Percentiles rank a stretch among this genome's conserved stretches.
Evolutionary conservation across 2,888 invertebrate genomes (phyloP).

Genomic region (Campopleginae sp.): DNA sequence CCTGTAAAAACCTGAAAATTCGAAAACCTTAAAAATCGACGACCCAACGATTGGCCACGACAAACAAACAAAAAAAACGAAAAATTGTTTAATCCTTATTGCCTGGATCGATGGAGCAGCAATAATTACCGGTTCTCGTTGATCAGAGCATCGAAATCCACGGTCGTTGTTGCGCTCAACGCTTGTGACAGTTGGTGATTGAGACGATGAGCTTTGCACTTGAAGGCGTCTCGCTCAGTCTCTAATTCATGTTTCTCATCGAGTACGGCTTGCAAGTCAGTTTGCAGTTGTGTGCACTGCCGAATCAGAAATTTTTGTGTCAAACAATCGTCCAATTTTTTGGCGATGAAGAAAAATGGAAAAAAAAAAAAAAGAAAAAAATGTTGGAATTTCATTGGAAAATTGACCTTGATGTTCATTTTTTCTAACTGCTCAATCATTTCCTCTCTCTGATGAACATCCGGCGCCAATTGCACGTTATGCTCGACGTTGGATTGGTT

Average conservation of each 20-base stretch:
- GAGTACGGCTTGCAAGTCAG: constrained; percentile 91
- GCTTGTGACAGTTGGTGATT: constrained; percentile 92
- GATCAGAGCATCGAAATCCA: constrained; percentile 92
- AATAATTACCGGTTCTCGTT: constrained; percentile 90
- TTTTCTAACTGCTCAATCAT: constrained; percentile 89
- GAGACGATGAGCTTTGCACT: constrained; percentile 92
- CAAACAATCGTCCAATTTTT: background rate
- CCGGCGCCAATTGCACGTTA: constrained; percentile 81
- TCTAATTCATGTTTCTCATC: constrained; percentile 94
- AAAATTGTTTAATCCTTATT: background rate
- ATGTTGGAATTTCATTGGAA: background rate
- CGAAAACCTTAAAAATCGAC: background rate
- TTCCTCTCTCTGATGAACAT: constrained; percentile 88
- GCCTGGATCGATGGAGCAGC: background rate
- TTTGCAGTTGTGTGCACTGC: constrained; percentile 90
- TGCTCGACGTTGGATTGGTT: constrained; percentile 77
- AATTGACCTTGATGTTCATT: constrained; percentile 87
- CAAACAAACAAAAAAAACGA: constrained; percentile 6
- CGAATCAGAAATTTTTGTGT: constrained; percentile 62
- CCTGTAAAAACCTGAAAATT: constrained; percentile 88
- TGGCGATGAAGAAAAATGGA: background rate
- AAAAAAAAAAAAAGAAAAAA: background rate
- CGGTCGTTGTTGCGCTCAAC: constrained; percentile 86
- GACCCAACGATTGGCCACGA: background rate
- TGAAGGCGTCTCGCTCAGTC: constrained; percentile 92